Conservation (phyloP, 1,140 invertebrate species). For the Nebria ingens region DNA sequence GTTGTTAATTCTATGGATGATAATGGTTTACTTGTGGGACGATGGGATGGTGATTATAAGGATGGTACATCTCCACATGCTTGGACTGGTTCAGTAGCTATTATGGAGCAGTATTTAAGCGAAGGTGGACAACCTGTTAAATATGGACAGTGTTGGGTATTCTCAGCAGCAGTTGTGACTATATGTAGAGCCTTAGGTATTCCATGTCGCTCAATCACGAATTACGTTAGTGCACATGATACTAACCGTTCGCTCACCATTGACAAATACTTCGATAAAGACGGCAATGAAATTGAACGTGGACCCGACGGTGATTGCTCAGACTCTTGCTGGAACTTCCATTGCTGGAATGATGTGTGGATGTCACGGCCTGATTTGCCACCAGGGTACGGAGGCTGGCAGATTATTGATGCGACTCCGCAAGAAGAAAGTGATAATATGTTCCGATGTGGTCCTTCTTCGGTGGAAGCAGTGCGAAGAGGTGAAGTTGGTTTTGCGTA, state of each 20-base stretch:
- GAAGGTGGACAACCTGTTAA: conserved; percentile 55
- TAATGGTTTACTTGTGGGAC: conserved; percentile 55
- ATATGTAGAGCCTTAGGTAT: conserved; percentile 52
- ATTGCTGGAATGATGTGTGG: conserved; percentile 80
- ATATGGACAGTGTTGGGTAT: conserved; percentile 78
- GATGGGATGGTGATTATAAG: conserved; percentile 61
- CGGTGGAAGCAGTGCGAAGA: conserved; percentile 56
- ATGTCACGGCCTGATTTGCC: conserved; percentile 66
- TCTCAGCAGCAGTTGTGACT: conserved; percentile 59
- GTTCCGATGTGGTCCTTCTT: conserved; percentile 59
- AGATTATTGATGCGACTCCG: conserved; percentile 67
- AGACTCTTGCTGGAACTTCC: conserved; percentile 67
- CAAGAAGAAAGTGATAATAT: conserved; percentile 59
- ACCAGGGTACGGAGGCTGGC: conserved; percentile 65
- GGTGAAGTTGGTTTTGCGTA: conserved; percentile 65
- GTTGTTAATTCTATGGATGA: conserved; percentile 56
- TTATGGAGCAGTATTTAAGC: conserved; percentile 54
- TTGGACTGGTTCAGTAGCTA: conserved; percentile 60
- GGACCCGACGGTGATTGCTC: conserved; percentile 47
- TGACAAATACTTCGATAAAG: conserved; percentile 54
- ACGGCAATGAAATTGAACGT: conserved; percentile 49
- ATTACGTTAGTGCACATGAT: conserved; percentile 70
- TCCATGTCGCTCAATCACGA: conserved; percentile 61
- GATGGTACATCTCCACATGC: conserved; percentile 53
- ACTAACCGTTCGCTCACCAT: conserved; percentile 59